phyloP scores from a whole-genome alignment of 2,888 invertebrate genomes.

The Heliconius ethilla region DNA sequence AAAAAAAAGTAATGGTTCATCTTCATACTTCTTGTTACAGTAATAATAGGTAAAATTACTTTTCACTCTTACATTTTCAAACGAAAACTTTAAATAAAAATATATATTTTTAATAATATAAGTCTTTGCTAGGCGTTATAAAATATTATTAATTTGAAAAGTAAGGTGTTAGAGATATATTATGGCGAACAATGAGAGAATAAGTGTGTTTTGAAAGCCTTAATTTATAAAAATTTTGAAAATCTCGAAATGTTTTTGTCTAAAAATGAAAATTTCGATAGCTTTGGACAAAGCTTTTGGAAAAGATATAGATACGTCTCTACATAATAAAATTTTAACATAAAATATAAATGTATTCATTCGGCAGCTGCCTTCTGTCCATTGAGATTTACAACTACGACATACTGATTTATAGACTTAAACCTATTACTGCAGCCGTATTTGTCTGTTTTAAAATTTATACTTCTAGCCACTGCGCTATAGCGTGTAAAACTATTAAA shows the following conservation, averaged over 20 bases:
- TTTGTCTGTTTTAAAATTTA: slow-evolving; percentile 2
- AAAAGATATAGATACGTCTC: background rate
- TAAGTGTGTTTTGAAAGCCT: no score
- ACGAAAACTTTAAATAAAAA: no score
- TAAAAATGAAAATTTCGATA: background rate
- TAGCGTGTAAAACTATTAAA: background rate
- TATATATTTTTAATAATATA: no score
- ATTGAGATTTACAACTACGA: slow-evolving; percentile 14
- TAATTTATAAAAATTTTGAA: no score
- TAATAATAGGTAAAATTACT: no score
- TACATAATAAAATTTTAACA: slow-evolving; percentile 17
- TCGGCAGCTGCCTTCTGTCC: slow-evolving; percentile 24
- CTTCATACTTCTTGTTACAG: no score
- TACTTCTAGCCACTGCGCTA: background rate
- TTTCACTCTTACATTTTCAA: no score
- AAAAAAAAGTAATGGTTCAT: no score
- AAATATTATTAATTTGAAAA: no score
- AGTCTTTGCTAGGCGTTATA: no score
- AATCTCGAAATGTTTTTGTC: background rate
- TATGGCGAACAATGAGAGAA: no score
- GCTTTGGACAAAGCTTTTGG: background rate
- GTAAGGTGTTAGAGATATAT: no score
- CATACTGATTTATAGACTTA: slow-evolving; percentile 9
- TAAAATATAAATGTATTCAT: slow-evolving; percentile 24
- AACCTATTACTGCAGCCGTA: slow-evolving; percentile 13